Conservation (phyloP, 1,140 invertebrate species). For the Micrasema minimum region DNA sequence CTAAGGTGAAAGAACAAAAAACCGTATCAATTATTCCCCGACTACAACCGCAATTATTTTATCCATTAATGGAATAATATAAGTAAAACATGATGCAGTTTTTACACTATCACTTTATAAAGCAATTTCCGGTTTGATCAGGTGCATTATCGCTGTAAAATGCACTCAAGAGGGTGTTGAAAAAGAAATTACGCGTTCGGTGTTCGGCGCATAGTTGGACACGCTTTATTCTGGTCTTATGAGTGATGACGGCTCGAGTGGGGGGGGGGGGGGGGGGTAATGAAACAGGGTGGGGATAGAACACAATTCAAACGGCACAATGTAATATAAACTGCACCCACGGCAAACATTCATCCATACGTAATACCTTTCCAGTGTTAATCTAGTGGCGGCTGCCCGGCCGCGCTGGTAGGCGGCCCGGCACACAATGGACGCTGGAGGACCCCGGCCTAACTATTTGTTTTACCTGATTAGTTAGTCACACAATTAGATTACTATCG, state of each 20-base stretch:
- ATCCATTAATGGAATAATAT: no score
- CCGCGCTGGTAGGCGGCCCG: background rate
- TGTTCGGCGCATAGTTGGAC: no score
- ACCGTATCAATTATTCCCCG: no score
- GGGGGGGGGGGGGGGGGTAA: conserved; percentile 40
- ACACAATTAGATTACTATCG: conserved; percentile 52
- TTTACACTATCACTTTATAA: conserved; percentile 9
- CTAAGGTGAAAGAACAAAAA: no score
- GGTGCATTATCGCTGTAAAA: conserved; percentile 26
- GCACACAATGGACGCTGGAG: conserved; percentile 16
- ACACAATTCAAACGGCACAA: conserved; percentile 50
- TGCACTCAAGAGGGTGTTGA: conserved; percentile 18
- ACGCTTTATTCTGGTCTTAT: conserved; percentile 10
- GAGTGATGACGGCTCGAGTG: background rate
- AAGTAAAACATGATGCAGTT: conserved; percentile 4
- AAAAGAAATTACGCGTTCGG: conserved; percentile 15
- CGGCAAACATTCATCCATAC: conserved; percentile 51
- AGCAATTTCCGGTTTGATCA: conserved; percentile 29
- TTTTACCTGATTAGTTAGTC: conserved; percentile 52
- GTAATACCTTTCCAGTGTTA: conserved; percentile 51
- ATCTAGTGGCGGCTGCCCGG: conserved; percentile 40
- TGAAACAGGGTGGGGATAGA: conserved; percentile 20
- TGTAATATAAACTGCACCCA: conserved; percentile 52
- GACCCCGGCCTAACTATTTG: conserved; percentile 42
- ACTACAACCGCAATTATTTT: no score